Base-by-base conservation (phyloP, 2,113 vertebrate species). In the Cryptotis parvus region DNA sequence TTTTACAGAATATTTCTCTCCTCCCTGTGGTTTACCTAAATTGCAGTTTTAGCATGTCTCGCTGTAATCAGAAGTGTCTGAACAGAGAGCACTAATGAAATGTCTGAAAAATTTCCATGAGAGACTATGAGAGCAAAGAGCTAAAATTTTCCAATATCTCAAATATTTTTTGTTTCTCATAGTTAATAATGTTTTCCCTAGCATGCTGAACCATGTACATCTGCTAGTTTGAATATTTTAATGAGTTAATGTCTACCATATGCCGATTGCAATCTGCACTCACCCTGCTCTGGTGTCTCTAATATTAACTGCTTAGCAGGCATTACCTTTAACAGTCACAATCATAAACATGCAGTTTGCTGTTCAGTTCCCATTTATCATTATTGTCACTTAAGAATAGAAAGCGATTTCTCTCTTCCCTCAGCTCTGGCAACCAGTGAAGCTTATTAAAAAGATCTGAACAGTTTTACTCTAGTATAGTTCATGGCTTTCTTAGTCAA, bases 231-330 rank as follows among this genome's bases (percentile, higher is more conserved):
- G 87, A 91, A 85, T 91, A 92, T 91, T 90, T 88, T 91, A 94
- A 93, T 94, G 79, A 91, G 72, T 45, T 94, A 88, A 91, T 91
- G 82, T 88, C 92, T 96, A 76, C 82, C 87, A 83, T 90, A 86
- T 93, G 92, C 88, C 90, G 90, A 6, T 29, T 90, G 31, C 58
- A 91, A 63, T 83, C 85, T 85, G 74, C 2, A 63, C 39, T 83
- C 41, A 22, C n/a, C 35, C 61, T 76, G 39, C 75, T 89, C 39
- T 70, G 22, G 4, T 78, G 31, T 85, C 90, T 87, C 9, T 85
- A 72, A 79, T 88, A 37, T 52, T 92, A 94, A 72, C 27, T 52
- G 31, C n/a, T 94, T 90, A 85, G 35, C 85, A 88, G 75, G n/a
- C 69, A 45, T 70, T 92, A 52, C 29, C 43, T 91, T 92, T 55